Evolutionary conservation across 2,113 vertebrate species (phyloP), one percentile per base, ranked within the genome.

Genomic region (Ammodytes marinus): DNA sequence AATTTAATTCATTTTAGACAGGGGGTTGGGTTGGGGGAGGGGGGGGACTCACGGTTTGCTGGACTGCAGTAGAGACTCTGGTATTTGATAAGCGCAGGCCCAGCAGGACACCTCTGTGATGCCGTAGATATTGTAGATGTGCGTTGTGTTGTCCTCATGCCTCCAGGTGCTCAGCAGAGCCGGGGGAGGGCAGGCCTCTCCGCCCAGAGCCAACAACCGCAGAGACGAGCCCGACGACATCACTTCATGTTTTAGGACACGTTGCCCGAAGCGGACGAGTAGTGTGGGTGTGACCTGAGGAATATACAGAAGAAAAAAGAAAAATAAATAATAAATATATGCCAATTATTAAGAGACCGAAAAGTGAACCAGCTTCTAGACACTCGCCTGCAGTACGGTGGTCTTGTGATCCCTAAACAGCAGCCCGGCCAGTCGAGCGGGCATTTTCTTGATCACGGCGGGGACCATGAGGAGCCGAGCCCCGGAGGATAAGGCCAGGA

Each of bases 31-130:
- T 27, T 27, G 27, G 27, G 27, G 27, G 59, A 52, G 46, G 11
- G 13, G 12, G 1, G 1, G 0, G 39, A 84, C 94, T 93, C 69
- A 95, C 94, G 0, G 19, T 63, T 54, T n/a, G n/a, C 52, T 52
- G 3, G 82, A 57, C 53, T 55, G 69, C 75, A 92, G 85, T 91
- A 94, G 87, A 80, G 83, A 45, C 80, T 97, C 95, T 55, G 97
- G 96, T 80, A 99, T 91, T 89, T 77, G 92, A 86, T 96, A 96
- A 69, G 90, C 97, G 67, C 93, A 96, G 8, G 97, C 97, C 98
- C 98, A 99, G 91, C 98, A 97, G 77, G 98, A 99, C 49, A 99
- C 98, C 82, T 99, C 98, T 4, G 98, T 99, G 79, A 98, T 95
- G 46, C 98, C 98, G 45, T 99, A 99, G 52, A 99, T 86, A 90